Evolutionary conservation across 2,797 vertebrate genomes (phyloP).

Genomic region (Coilia nasus): DNA sequence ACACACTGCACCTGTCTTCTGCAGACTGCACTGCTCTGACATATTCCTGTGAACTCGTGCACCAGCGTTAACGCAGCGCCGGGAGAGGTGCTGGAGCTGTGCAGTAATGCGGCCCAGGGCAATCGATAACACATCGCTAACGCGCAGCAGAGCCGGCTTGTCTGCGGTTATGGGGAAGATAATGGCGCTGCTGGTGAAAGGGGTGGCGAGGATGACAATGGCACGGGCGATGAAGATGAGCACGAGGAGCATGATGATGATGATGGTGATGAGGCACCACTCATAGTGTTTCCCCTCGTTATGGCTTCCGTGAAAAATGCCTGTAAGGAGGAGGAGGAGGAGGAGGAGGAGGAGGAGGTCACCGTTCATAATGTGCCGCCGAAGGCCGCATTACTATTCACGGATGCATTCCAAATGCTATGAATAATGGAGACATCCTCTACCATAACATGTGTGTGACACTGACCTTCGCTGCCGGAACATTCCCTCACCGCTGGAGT

Average conservation of each 20-base stretch:
- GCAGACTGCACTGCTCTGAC: slow-evolving; percentile 36
- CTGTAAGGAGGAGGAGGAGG: neutral
- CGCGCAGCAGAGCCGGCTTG: neutral
- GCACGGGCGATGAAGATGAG: neutral
- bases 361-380: neutral
- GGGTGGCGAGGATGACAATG: neutral
- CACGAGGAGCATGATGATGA: neutral
- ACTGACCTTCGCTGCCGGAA: slow-evolving; percentile 8
- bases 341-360: neutral
- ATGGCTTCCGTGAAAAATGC: neutral
- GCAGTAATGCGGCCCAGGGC: neutral
- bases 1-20: slow-evolving; percentile 53
- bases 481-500: neutral
- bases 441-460: slow-evolving; percentile 13
- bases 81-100: neutral
- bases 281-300: neutral
- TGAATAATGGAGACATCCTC: slow-evolving; percentile 11
- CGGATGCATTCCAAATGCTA: slow-evolving; percentile 4
- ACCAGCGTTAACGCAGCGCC: neutral
- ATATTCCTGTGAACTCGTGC: neutral
- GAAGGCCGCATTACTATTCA: slow-evolving; percentile 19
- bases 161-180: neutral
- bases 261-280: neutral
- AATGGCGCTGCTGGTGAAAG: neutral
- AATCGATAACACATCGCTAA: neutral